These are phyloP conservation scores for Drosophila colorata DNA, from an alignment of 2,888 invertebrate species.

Conservation along the genomic window DNA sequence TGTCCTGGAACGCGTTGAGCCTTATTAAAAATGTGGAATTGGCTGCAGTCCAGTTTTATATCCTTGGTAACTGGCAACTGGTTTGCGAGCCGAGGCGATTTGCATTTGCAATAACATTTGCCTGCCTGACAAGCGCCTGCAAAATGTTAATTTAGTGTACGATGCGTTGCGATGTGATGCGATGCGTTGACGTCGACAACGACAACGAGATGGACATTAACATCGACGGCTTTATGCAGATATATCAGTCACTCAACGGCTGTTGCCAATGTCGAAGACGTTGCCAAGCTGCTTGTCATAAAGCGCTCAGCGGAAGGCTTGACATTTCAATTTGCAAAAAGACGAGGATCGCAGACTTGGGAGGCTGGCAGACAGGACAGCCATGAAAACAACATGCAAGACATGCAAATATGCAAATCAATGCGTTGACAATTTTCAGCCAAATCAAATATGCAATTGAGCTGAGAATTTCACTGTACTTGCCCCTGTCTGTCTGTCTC, in stretches of 20 bases:
- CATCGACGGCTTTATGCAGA: constrained; percentile 66
- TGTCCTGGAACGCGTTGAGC: constrained; percentile 53
- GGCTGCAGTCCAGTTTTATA: constrained; percentile 24
- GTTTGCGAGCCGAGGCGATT: constrained; percentile 56
- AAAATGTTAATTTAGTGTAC: constrained; percentile 79
- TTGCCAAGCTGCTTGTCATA: constrained; percentile 74
- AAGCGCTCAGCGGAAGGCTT: constrained; percentile 73
- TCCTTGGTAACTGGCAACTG: constrained; percentile 60
- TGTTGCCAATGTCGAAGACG: constrained; percentile 41
- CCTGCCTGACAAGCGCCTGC: constrained; percentile 71
- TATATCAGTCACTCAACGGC: constrained; percentile 69
- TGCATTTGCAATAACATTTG: constrained; percentile 77
- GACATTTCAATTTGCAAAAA: constrained; percentile 78
- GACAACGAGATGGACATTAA: constrained; percentile 24
- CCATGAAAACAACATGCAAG: constrained; percentile 46
- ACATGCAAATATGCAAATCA: constrained; percentile 78
- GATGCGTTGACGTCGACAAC: constrained; percentile 53
- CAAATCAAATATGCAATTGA: constrained; percentile 73
- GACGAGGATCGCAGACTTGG: constrained; percentile 38
- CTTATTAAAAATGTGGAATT: constrained; percentile 46
- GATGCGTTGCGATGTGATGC: constrained; percentile 50
- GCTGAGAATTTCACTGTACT: constrained; percentile 37
- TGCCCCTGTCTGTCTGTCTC: neutral
- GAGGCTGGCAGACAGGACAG: constrained; percentile 14
- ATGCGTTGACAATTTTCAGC: constrained; percentile 71